Conservation (phyloP, 2,797 vertebrate genomes). For the Brachyalestes nurse region DNA sequence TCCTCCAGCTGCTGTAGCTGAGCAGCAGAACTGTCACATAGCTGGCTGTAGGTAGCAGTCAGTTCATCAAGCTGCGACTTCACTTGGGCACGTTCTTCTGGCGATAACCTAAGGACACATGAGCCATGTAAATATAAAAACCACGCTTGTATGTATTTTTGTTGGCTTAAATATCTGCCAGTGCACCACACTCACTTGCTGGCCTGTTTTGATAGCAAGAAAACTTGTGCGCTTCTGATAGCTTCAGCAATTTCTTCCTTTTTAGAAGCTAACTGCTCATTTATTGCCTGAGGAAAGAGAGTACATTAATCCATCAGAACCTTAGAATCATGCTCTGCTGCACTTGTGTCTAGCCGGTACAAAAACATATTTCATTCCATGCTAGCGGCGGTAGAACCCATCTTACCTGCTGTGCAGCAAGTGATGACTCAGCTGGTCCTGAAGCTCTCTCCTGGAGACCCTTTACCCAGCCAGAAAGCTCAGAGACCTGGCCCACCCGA, state of each 20-base stretch:
- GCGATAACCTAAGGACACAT: conserved; percentile 81
- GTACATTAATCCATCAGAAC: not conserved
- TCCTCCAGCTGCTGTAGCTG: conserved; percentile 93
- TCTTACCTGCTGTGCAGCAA: conserved; percentile 90
- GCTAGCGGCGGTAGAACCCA: not conserved
- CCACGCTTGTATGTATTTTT: not conserved
- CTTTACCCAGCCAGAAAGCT: conserved; percentile 89
- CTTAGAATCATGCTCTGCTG: not conserved
- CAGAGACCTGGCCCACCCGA: conserved; percentile 89
- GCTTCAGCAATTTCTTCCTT: conserved; percentile 92
- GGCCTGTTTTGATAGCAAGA: conserved; percentile 91
- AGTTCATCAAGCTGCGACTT: conserved; percentile 84
- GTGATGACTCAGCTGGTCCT: conserved; percentile 85
- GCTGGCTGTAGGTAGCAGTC: conserved; percentile 84
- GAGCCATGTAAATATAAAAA: not conserved
- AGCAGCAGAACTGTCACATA: conserved; percentile 85
- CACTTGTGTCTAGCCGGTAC: not conserved
- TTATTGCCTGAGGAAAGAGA: conserved; percentile 79
- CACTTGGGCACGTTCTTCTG: conserved; percentile 85
- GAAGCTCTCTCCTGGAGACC: conserved; percentile 78
- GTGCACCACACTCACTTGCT: conserved; percentile 86
- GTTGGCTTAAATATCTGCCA: too few relatives aligned
- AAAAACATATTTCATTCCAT: too few relatives aligned
- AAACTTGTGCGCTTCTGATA: conserved; percentile 90
- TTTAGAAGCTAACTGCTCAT: conserved; percentile 87